Percentiles rank a stretch among this genome's conserved stretches.
Evolutionary conservation across 2,113 vertebrate species (phyloP).

Genomic region (Hippocampus comes): DNA sequence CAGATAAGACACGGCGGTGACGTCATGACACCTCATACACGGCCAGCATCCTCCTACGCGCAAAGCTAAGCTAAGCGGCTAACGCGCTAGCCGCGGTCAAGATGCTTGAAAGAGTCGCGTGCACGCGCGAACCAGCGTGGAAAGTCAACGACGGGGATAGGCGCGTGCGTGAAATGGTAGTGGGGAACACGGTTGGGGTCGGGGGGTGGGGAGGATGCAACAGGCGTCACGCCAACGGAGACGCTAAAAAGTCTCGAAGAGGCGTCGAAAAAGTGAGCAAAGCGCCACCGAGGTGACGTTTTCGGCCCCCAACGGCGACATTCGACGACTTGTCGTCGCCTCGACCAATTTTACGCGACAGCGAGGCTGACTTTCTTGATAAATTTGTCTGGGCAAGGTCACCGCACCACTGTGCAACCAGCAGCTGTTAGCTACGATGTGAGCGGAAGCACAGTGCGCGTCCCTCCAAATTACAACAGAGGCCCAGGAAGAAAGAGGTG

Average conservation of each 20-base stretch:
- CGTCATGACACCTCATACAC: neutral
- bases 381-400: constrained; percentile 59
- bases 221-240: constrained; percentile 62
- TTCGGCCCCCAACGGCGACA: accelerated
- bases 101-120: neutral
- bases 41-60: constrained; percentile 2
- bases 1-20: neutral
- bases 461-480: constrained; percentile 30
- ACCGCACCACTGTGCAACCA: constrained; percentile 32
- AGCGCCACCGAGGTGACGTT: neutral
- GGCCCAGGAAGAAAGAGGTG: neutral
- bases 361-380: constrained; percentile 16
- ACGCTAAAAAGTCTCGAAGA: constrained; percentile 32
- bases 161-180: neutral
- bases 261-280: constrained; percentile 32
- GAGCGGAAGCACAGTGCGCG: accelerated
- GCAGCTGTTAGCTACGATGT: neutral
- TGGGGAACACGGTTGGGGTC: neutral
- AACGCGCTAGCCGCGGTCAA: neutral
- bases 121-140: constrained; percentile 21
- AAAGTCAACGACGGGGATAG: constrained; percentile 21
- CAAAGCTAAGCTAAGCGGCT: neutral
- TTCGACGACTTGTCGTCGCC: neutral
- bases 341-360: constrained; percentile 7
- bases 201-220: constrained; percentile 55